Base-by-base conservation (phyloP, 2,113 vertebrate genomes). In the Nannospalax galili region DNA sequence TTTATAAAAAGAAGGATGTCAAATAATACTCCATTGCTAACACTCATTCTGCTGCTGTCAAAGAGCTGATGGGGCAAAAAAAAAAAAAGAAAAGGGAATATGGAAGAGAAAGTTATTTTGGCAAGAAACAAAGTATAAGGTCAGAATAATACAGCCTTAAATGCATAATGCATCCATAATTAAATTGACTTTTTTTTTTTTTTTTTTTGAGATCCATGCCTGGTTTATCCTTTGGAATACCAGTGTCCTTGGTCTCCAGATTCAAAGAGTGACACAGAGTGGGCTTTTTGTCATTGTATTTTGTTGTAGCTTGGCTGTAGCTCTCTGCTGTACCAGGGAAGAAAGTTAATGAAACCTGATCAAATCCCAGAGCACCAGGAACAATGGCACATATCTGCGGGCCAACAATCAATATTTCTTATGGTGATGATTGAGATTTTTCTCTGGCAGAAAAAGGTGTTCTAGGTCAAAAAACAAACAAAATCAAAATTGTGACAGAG, bases 1-100 rank as follows among this genome's bases (percentile, higher is more conserved):
- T 97, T 97, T 95, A 95, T 95, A 95, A 95, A 84, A 86, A 97
- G 97, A 98, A 98, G 96, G 95, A 97, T 96, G 97, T 97, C 97
- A 96, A 95, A 95, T 97, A 93, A 95, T 88, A 88, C 84, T 90
- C 84, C 96, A 88, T 81, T 90, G 90, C 95, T 95, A 95, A 92
- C 84, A 94, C 96, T 93, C 93, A 92, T 86, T 87, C 94, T 65
- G 72, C 58, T 15, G 45, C 96, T 96, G 88, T 89, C 93, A 94
- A 88, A 93, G 89, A 91, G 86, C 81, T 85, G 95, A 90, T 67
- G 78, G 85, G 93, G 92, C 60, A 77, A 84, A 45, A 14, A 5
- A 45, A 28, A 86, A 45, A 87, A 67, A 72, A 58, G 62, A 22
- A 89, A 92, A 90, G 32, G 28, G 45, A 24, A 40, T 80, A 91